Evolutionary conservation across 2,113 vertebrate species (phyloP).

Genomic region (Otis tarda): DNA sequence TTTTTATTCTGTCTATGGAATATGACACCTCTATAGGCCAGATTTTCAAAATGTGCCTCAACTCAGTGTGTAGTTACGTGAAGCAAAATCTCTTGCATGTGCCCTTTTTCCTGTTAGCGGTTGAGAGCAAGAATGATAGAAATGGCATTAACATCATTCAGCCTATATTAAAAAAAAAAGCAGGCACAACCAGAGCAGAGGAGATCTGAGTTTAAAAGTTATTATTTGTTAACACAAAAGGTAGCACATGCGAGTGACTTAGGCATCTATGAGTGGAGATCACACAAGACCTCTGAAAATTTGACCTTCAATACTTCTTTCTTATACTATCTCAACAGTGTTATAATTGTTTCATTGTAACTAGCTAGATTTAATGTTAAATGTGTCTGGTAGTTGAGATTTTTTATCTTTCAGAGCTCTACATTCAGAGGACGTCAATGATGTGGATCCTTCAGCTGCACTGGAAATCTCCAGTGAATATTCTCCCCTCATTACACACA

Average conservation of each 20-base stretch:
- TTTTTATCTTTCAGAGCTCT: background rate
- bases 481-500: background rate
- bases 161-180: background rate
- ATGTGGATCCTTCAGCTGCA: background rate
- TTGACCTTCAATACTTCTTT: background rate
- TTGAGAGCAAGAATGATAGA: background rate
- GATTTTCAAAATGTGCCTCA: background rate
- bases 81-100: background rate
- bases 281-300: background rate
- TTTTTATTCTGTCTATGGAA: background rate
- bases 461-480: background rate
- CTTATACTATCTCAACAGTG: background rate
- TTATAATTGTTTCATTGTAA: background rate
- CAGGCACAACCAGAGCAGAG: background rate
- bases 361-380: background rate
- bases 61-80: background rate
- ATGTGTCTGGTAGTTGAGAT: background rate
- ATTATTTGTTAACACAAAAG: background rate
- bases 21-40: background rate
- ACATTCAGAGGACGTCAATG: background rate
- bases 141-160: background rate
- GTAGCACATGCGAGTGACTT: background rate
- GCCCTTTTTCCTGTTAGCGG: background rate
- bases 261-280: background rate
- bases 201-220: background rate